phyloP scores from a whole-genome alignment of 2,797 vertebrate genomes.

The Esox lucius region DNA sequence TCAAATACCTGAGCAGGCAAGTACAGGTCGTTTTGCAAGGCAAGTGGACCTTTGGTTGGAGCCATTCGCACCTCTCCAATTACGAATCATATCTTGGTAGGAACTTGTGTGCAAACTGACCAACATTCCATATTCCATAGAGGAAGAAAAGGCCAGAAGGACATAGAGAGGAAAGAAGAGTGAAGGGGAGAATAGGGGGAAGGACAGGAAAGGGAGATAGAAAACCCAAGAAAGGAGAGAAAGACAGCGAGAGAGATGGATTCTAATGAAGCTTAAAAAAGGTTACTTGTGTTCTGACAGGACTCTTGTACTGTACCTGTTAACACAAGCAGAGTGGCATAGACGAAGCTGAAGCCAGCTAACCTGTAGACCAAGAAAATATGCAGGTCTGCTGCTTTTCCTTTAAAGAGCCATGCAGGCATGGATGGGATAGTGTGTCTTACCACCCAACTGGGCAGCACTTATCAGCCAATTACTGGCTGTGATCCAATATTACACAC shows the following conservation, averaged over 20 bases:
- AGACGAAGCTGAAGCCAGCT: neutral
- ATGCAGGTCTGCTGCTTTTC: neutral
- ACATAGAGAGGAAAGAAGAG: too few species aligned
- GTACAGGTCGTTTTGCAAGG: too few species aligned
- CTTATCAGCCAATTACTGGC: neutral
- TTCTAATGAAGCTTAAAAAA: neutral
- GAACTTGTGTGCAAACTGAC: too few species aligned
- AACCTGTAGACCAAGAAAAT: neutral
- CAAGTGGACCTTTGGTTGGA: too few species aligned
- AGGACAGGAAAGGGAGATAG: too few species aligned
- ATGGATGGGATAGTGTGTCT: neutral
- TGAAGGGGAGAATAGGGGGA: too few species aligned
- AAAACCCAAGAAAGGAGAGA: conserved; percentile 8
- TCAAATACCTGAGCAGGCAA: too few species aligned
- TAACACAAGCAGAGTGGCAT: neutral
- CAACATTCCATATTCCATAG: too few species aligned
- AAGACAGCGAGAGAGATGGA: neutral
- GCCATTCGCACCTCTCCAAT: too few species aligned
- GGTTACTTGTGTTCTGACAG: neutral
- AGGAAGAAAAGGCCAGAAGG: too few species aligned
- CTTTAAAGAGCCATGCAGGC: neutral
- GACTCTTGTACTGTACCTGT: neutral
- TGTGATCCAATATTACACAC: neutral
- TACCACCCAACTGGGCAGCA: neutral
- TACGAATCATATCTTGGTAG: too few species aligned